phyloP scores from a whole-genome alignment of 2,797 vertebrate species.

The Pseudotriccus pelzelni region DNA sequence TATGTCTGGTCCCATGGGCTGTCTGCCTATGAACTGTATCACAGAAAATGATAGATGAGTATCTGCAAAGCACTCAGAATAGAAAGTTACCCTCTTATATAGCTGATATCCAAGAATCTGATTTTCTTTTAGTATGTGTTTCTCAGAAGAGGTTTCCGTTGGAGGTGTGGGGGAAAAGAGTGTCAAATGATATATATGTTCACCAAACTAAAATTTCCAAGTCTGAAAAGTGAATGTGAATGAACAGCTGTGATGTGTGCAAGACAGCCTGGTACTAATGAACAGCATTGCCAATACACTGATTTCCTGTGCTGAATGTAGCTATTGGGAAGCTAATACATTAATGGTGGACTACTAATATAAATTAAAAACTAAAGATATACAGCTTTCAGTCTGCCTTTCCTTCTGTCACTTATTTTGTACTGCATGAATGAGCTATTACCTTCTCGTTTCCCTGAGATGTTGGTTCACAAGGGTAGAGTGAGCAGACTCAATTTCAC shows the following conservation, averaged over 20 bases:
- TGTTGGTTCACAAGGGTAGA: constrained; percentile 70
- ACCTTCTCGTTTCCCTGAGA: constrained; percentile 64
- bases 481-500: constrained; percentile 76
- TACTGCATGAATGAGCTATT: constrained; percentile 67
- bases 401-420: constrained; percentile 71
- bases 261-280: constrained; percentile 19
- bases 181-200: background rate
- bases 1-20: background rate
- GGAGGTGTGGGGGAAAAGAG: accelerated
- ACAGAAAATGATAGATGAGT: background rate
- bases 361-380: constrained; percentile 68
- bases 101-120: background rate
- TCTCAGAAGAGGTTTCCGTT: background rate
- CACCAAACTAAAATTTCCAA: background rate
- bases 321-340: constrained; percentile 29
- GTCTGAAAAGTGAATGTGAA: background rate
- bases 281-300: background rate
- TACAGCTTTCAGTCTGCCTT: constrained; percentile 60
- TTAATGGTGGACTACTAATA: constrained; percentile 50
- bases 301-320: background rate
- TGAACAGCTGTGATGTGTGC: constrained; percentile 15
- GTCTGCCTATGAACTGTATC: background rate
- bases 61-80: background rate
- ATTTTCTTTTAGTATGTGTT: background rate
- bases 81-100: background rate